These are phyloP conservation scores for Gonatopus flavifemur DNA, from an alignment of 1,140 invertebrate species.

Conservation along the genomic window DNA sequence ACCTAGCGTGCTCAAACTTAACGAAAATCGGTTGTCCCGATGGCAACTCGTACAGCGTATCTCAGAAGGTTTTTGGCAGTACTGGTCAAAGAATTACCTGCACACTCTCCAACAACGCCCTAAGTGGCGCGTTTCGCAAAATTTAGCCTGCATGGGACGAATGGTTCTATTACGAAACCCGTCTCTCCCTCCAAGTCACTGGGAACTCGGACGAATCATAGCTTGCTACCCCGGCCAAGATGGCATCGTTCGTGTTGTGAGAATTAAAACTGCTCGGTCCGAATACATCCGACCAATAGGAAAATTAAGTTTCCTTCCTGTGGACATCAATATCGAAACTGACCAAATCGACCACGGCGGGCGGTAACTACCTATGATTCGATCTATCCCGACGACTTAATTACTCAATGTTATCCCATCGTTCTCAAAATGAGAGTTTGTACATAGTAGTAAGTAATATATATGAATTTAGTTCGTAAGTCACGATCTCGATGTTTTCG, in stretches of 20 bases:
- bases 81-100: conserved; percentile 40
- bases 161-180: conserved; percentile 43
- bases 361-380: not conserved
- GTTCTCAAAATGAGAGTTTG: too few species aligned
- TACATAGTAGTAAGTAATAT: too few species aligned
- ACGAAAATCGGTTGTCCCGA: conserved; percentile 8
- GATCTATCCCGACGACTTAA: too few species aligned
- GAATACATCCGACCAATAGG: not conserved
- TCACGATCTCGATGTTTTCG: too few species aligned
- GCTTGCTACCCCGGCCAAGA: conserved; percentile 42
- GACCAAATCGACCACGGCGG: not conserved
- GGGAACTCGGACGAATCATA: conserved; percentile 43
- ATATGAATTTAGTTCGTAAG: too few species aligned
- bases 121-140: conserved; percentile 26
- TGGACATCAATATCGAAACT: not conserved
- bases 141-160: conserved; percentile 8
- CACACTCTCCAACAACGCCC: conserved; percentile 26
- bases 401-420: too few species aligned
- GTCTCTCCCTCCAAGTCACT: conserved; percentile 39
- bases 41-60: conserved; percentile 11
- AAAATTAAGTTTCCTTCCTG: conserved; percentile 2
- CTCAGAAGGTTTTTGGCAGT: conserved; percentile 33
- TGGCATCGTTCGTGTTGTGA: conserved; percentile 42
- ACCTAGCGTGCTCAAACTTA: not conserved
- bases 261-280: conserved; percentile 27